These are phyloP conservation scores for Ostrea edulis DNA, from an alignment of 1,140 invertebrate species.

Conservation along the genomic window DNA sequence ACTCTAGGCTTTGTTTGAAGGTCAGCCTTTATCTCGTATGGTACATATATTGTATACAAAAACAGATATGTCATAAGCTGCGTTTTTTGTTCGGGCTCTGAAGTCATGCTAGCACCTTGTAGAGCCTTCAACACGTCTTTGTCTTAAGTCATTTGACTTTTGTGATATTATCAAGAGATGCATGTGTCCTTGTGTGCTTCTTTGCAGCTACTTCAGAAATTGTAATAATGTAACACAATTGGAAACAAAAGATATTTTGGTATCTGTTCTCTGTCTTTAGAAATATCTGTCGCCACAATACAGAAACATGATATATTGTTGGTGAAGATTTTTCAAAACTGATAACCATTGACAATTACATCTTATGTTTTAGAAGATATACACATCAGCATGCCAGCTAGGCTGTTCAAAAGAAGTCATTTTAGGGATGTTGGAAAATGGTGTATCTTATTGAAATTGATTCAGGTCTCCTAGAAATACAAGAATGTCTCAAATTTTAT, in stretches of 20 bases:
- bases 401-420: background rate
- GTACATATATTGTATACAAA: background rate
- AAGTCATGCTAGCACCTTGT: conserved; percentile 23
- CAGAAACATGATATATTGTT: conserved; percentile 32
- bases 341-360: conserved; percentile 3
- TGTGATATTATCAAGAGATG: background rate
- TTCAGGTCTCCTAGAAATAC: background rate
- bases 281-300: conserved; percentile 9
- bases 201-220: conserved; percentile 2
- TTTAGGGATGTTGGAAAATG: background rate
- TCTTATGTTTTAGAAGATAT: background rate
- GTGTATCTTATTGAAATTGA: background rate
- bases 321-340: conserved; percentile 13
- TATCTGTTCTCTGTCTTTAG: background rate
- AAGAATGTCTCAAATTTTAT: background rate
- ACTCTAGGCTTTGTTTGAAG: too few relatives aligned
- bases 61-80: background rate
- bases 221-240: conserved; percentile 23
- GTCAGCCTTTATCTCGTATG: too few relatives aligned
- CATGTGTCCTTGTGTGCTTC: conserved; percentile 18
- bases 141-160: background rate
- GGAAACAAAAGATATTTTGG: conserved; percentile 23
- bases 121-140: conserved; percentile 12
- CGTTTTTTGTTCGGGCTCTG: background rate
- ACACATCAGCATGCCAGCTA: background rate